These are phyloP conservation scores for Drosophila chauvacae DNA, from an alignment of 1,140 invertebrate species.

Conservation along the genomic window DNA sequence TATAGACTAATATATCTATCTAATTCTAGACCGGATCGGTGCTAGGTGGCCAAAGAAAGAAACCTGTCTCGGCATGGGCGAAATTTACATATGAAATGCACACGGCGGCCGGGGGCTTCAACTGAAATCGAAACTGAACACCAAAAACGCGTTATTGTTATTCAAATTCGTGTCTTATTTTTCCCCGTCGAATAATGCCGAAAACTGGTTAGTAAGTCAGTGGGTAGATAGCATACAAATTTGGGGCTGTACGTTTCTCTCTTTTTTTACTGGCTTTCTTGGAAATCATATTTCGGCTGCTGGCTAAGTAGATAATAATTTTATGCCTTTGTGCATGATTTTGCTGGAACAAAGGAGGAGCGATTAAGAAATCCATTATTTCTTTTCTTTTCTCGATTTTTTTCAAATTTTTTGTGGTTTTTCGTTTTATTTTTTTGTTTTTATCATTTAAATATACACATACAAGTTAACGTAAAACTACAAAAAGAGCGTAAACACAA, in stretches of 20 bases:
- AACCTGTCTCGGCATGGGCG: constrained; percentile 62
- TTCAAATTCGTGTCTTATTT: constrained; percentile 61
- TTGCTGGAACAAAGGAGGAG: constrained; percentile 16
- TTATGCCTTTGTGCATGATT: constrained; percentile 12
- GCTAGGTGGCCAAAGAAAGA: constrained; percentile 31
- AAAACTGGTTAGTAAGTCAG: constrained; percentile 82
- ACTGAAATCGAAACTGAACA: constrained; percentile 75
- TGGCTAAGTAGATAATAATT: constrained; percentile 33
- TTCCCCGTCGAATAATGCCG: constrained; percentile 52
- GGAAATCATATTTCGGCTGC: constrained; percentile 48
- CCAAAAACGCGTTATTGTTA: constrained; percentile 77
- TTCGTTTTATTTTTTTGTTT: constrained; percentile 49
- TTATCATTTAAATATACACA: constrained; percentile 81
- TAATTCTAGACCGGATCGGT: constrained; percentile 71
- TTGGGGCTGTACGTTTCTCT: constrained; percentile 38
- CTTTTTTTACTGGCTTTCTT: constrained; percentile 9
- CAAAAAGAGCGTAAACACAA: constrained; percentile 75
- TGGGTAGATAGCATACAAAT: constrained; percentile 74
- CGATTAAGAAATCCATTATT: constrained; percentile 25
- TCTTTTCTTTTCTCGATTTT: constrained; percentile 40
- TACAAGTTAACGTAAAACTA: constrained; percentile 82
- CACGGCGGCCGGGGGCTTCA: constrained; percentile 41
- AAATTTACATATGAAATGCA: constrained; percentile 73
- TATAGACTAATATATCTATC: constrained; percentile 64
- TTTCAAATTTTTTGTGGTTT: constrained; percentile 56